Evolutionary conservation across 2,797 vertebrate genomes (phyloP).

Genomic region (Darevskia mixta): DNA sequence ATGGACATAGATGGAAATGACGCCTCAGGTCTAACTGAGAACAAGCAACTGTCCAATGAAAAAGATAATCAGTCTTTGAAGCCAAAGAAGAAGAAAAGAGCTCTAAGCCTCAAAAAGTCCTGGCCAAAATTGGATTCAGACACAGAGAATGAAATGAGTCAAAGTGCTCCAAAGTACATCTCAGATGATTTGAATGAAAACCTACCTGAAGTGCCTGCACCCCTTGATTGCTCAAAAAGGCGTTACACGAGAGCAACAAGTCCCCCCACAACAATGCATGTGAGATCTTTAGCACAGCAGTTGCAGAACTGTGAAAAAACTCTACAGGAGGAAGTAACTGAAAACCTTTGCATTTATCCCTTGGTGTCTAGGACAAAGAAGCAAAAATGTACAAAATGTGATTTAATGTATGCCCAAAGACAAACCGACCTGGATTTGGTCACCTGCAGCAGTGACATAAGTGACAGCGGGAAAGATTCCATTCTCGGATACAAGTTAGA

Average conservation of each 20-base stretch:
- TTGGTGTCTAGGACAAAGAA: constrained; percentile 77
- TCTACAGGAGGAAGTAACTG: constrained; percentile 78
- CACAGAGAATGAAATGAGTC: constrained; percentile 70
- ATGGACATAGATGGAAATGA: constrained; percentile 68
- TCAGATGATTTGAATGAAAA: constrained; percentile 73
- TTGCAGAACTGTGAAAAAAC: constrained; percentile 75
- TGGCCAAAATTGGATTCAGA: constrained; percentile 84
- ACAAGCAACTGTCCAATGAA: constrained; percentile 80
- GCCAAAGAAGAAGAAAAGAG: constrained; percentile 84
- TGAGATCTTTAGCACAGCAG: constrained; percentile 70
- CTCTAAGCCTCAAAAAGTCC: constrained; percentile 77
- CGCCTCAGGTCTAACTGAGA: constrained; percentile 77
- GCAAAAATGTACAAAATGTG: constrained; percentile 59
- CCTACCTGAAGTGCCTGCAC: constrained; percentile 79
- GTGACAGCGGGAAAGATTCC: constrained; percentile 67
- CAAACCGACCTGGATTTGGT: constrained; percentile 57
- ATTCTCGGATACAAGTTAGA: constrained; percentile 64
- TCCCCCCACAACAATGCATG: constrained; percentile 71
- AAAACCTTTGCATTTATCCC: constrained; percentile 79
- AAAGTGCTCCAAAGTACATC: constrained; percentile 74
- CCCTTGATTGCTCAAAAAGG: constrained; percentile 76
- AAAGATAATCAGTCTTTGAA: constrained; percentile 82
- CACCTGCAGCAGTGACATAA: constrained; percentile 61
- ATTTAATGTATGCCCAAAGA: constrained; percentile 64
- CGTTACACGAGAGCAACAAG: constrained; percentile 72